Percentiles rank a stretch among this genome's conserved stretches.
Evolutionary conservation across 1,140 invertebrate species (phyloP).

Genomic region (Drosophila seguyi): DNA sequence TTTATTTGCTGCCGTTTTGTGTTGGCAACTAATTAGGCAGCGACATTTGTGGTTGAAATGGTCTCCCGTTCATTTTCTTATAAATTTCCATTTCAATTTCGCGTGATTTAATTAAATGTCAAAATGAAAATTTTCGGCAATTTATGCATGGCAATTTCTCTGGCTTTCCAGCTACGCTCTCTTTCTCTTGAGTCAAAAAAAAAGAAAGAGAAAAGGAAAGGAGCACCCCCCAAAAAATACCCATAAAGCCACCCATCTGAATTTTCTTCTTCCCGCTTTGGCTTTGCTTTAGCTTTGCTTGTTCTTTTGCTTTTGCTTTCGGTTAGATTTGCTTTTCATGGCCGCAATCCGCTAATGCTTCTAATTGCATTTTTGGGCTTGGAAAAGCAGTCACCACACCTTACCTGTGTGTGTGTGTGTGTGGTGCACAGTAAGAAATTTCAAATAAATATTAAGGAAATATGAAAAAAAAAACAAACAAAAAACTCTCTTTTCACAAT

Average conservation of each 20-base stretch:
- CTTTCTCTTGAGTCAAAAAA: neutral
- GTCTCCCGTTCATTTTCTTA: constrained; percentile 1
- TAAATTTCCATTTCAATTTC: constrained; percentile 56
- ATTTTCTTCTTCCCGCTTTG: constrained; percentile 21
- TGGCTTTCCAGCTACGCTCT: neutral
- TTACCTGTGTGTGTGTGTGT: neutral
- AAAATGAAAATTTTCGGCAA: constrained; percentile 66
- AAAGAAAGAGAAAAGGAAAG: neutral
- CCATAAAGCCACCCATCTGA: neutral
- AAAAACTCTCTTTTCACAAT: too few relatives aligned
- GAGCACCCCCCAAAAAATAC: neutral
- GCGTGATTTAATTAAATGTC: constrained; percentile 80
- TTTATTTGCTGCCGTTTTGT: constrained; percentile 47
- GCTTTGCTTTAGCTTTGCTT: constrained; percentile 19
- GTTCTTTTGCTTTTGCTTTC: constrained; percentile 27
- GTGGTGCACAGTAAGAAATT: neutral
- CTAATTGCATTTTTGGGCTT: constrained; percentile 73
- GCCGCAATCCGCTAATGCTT: constrained; percentile 63
- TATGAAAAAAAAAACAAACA: too few relatives aligned
- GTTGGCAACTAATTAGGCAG: constrained; percentile 72
- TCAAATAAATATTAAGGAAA: neutral
- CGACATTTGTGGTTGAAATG: constrained; percentile 69
- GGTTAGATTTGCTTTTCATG: constrained; percentile 38
- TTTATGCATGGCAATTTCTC: constrained; percentile 59
- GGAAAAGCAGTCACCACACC: constrained; percentile 20